Percentiles rank a stretch among this genome's conserved stretches.
phyloP scores from a whole-genome alignment of 1,140 invertebrate genomes.

The Anagrus nilaparvatae region DNA sequence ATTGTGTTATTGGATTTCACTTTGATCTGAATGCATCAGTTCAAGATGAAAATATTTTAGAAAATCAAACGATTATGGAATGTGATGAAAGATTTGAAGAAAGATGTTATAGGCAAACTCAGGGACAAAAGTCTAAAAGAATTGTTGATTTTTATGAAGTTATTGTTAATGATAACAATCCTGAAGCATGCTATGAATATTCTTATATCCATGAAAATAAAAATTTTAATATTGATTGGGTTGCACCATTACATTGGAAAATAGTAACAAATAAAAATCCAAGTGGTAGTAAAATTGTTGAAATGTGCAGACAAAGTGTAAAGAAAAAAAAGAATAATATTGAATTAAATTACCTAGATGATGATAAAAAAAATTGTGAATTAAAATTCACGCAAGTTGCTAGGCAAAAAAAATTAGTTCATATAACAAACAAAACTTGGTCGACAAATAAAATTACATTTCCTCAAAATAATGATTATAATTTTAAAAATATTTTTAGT shows the following conservation, averaged over 20 bases:
- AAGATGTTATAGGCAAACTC: slow-evolving; percentile 5
- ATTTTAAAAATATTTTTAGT: slow-evolving; percentile 27
- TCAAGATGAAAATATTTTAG: slow-evolving; percentile 14
- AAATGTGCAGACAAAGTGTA: not conserved
- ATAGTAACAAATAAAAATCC: slow-evolving; percentile 36
- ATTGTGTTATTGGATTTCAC: slow-evolving; percentile 15
- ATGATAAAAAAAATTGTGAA: slow-evolving; percentile 17
- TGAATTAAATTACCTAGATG: not conserved
- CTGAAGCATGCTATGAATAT: slow-evolving; percentile 45
- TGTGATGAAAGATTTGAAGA: slow-evolving; percentile 12
- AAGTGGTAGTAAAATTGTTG: slow-evolving; percentile 5
- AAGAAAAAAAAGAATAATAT: slow-evolving; percentile 22
- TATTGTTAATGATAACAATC: slow-evolving; percentile 19
- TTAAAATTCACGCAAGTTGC: slow-evolving; percentile 4
- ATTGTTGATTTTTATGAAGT: slow-evolving; percentile 27
- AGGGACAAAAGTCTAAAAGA: slow-evolving; percentile 10
- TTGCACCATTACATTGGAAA: slow-evolving; percentile 65
- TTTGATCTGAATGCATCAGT: slow-evolving; percentile 31
- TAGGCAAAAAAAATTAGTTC: too few relatives aligned
- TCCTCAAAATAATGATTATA: slow-evolving; percentile 19
- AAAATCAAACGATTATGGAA: not conserved
- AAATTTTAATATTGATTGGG: slow-evolving; percentile 59
- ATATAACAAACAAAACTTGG: slow-evolving; percentile 23
- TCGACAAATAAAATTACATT: slow-evolving; percentile 20
- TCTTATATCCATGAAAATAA: slow-evolving; percentile 52